phyloP scores from a whole-genome alignment of 2,113 vertebrate genomes.

The Rafetus swinhoei region DNA sequence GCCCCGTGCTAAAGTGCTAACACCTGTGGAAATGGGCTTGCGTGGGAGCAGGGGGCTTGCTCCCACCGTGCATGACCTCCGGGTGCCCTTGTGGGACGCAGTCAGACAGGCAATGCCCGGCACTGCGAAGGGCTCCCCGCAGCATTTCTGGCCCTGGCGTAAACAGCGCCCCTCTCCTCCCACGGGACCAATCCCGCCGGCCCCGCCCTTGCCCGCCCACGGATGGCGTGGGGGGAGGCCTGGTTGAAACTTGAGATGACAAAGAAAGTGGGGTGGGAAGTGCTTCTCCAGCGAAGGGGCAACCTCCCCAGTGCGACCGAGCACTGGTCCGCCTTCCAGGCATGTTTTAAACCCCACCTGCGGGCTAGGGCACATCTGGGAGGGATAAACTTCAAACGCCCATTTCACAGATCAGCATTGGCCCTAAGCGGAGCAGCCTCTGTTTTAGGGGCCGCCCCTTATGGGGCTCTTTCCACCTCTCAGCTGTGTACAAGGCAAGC shows the following conservation, averaged over 20 bases:
- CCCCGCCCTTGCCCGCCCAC: background rate
- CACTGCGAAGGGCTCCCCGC: background rate
- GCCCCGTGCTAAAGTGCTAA: background rate
- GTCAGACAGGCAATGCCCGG: conserved; percentile 25
- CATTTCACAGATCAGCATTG: background rate
- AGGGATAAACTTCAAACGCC: background rate
- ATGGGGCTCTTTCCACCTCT: background rate
- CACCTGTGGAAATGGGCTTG: background rate
- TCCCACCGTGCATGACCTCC: conserved; percentile 7
- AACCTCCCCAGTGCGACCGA: background rate
- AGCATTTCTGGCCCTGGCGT: background rate
- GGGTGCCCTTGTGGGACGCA: conserved; percentile 21
- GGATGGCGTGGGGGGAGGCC: no score
- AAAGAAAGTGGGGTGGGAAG: background rate
- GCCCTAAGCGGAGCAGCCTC: background rate
- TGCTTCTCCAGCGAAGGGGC: background rate
- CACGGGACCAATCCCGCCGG: background rate
- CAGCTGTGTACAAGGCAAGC: background rate
- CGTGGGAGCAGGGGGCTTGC: background rate
- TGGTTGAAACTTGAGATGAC: background rate
- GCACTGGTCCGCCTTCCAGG: background rate
- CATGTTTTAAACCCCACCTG: background rate
- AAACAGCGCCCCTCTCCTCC: background rate
- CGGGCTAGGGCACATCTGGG: background rate
- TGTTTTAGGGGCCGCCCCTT: background rate